Base-by-base conservation (phyloP, 2,797 vertebrate species). In the Clarias pachynema region DNA sequence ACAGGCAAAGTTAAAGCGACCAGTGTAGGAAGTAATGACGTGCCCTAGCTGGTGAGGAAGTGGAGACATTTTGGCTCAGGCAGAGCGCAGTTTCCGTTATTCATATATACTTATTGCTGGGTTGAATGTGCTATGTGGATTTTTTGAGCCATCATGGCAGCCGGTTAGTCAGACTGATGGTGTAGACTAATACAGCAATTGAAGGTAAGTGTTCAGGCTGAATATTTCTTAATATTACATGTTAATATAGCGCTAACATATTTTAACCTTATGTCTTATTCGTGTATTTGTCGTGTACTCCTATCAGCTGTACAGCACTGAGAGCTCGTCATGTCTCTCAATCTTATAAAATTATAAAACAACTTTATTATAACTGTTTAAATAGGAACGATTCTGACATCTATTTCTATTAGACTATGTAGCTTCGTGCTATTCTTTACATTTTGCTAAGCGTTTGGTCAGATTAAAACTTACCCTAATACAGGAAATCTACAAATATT, bases 61-160 rank as follows among this genome's bases (percentile, higher is more conserved):
- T 10, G 16, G 5, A 85, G 91, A 92, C 95, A 95, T 96, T 94
- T 87, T 89, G 94, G 94, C 65, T 92, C 94, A n/a, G 69, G 20
- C 7, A 22, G 62, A 53, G 72, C 59, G 20, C 44, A 75, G 74
- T 85, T 88, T 85, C 85, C 63, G 56, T 4, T 2, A 9, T 59
- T 66, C 44, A 12, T 24, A 2, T 4, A 20, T 3, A 59, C 6
- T 12, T 79, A 15, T 31, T 3, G 37, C 3, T 15, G 31, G 15
- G 40, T 53, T 22, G 6, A 6, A 22, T 16, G 26, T 15, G 9
- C 22, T 31, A 9, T 20, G 49, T 70, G 4, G 31, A 62, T 8
- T 8, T 26, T 69, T 87, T 72, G 94, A 94, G 89, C 91, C 93
- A 89, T 73, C 68, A 94, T 95, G 93, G 90, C 82, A 40, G 18